Percentiles rank a stretch among this genome's conserved stretches.
phyloP scores from a whole-genome alignment of 2,888 invertebrate species.

The Calliphora vomitoria region DNA sequence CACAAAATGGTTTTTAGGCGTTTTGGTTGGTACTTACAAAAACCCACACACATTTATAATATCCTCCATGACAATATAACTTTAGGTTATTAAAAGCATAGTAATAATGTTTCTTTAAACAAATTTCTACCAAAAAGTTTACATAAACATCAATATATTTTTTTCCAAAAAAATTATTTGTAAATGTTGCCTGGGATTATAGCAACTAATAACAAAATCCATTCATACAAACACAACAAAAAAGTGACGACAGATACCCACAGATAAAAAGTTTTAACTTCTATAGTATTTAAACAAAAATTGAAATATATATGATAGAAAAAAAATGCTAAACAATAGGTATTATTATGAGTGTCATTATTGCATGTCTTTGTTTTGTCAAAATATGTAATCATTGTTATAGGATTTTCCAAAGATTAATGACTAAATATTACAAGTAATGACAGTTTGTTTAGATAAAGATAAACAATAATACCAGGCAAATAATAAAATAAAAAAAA shows the following conservation, averaged over 20 bases:
- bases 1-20: too few species aligned
- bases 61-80: too few species aligned
- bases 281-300: constrained; percentile 5
- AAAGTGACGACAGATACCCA: neutral
- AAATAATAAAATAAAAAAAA: neutral
- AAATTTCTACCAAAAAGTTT: too few species aligned
- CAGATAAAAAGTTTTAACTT: constrained; percentile 4
- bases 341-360: constrained; percentile 10
- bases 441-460: constrained; percentile 56
- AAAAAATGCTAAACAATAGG: constrained; percentile 9
- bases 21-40: too few species aligned
- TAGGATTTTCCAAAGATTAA: constrained; percentile 50
- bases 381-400: constrained; percentile 26
- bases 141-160: neutral
- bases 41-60: too few species aligned
- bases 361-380: neutral
- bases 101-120: too few species aligned
- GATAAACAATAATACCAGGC: constrained; percentile 1
- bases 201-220: neutral
- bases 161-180: neutral
- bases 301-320: constrained; percentile 12
- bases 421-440: constrained; percentile 52
- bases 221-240: neutral
- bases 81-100: too few species aligned
- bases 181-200: neutral